Evolutionary conservation across 1,140 invertebrate species (phyloP), one percentile per base, ranked within the genome.

Genomic region (Achatina immaculata): DNA sequence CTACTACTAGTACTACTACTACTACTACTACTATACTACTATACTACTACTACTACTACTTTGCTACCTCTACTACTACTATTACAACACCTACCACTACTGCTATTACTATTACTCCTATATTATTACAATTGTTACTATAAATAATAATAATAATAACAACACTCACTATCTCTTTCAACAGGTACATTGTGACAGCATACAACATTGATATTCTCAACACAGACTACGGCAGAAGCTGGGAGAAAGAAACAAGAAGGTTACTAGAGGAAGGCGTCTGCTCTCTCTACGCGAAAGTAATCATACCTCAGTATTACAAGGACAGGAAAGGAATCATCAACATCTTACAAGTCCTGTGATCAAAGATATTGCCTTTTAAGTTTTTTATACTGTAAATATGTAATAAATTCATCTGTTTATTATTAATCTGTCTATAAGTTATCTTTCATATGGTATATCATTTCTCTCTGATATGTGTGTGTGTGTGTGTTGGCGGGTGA

Each of bases 321-420:
- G 42, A 69, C n/a, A 1, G 9, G 11, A 42, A 40, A 42, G 68
- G 68, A 9, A 21, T 69, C n/a, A 43, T 69, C 19, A 43, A 69
- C 31, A 69, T 69, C 21, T 69, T 69, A 24, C 36, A 69, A 69
- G 68, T 69, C 31, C 19, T 42, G 24, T 69, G 31, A 69, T n/a
- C n/a, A n/a, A n/a, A n/a, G n/a, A n/a, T n/a, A n/a, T n/a, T n/a
- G n/a, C n/a, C n/a, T n/a, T n/a, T n/a, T n/a, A n/a, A n/a, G n/a
- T n/a, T n/a, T n/a, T n/a, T n/a, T n/a, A n/a, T n/a, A n/a, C n/a
- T n/a, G n/a, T n/a, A n/a, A n/a, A n/a, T n/a, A n/a, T n/a, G n/a
- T n/a, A n/a, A n/a, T n/a, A n/a, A n/a, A n/a, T n/a, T n/a, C n/a
- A n/a, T n/a, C n/a, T n/a, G n/a, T n/a, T n/a, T n/a, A n/a, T n/a